Conservation (phyloP, 2,113 vertebrate species). For the Plecturocebus donacophilus region DNA sequence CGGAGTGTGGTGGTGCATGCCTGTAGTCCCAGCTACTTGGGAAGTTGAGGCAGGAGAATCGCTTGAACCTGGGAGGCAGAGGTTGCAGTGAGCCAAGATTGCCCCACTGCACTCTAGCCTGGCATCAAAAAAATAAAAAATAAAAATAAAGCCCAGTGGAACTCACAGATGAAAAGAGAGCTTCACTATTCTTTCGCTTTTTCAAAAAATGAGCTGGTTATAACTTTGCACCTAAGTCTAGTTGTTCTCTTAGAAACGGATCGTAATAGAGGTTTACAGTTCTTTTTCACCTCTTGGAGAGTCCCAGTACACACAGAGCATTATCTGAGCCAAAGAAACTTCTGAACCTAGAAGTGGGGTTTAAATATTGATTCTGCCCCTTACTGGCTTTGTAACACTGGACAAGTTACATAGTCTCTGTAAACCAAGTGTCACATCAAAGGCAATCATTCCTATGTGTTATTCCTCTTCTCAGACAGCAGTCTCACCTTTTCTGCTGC, state of each 20-base stretch:
- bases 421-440: neutral
- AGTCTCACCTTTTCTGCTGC: neutral
- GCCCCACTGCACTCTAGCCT: too few species aligned
- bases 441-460: neutral
- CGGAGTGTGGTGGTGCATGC: too few species aligned
- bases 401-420: neutral
- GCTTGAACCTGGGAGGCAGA: too few species aligned
- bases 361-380: neutral
- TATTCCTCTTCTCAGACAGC: neutral
- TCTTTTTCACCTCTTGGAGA: neutral
- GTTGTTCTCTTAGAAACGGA: neutral
- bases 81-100: too few species aligned
- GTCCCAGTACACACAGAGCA: neutral
- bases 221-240: neutral
- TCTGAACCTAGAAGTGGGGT: neutral
- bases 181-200: neutral
- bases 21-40: too few species aligned
- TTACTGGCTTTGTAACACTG: neutral
- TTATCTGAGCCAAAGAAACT: neutral
- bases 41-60: too few species aligned
- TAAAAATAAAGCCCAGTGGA: neutral
- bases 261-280: neutral
- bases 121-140: too few species aligned
- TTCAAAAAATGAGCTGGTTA: neutral
- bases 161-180: neutral